Evolutionary conservation across 2,888 invertebrate genomes (phyloP), one percentile per base, ranked within the genome.

Genomic region (Pandemis heparana): DNA sequence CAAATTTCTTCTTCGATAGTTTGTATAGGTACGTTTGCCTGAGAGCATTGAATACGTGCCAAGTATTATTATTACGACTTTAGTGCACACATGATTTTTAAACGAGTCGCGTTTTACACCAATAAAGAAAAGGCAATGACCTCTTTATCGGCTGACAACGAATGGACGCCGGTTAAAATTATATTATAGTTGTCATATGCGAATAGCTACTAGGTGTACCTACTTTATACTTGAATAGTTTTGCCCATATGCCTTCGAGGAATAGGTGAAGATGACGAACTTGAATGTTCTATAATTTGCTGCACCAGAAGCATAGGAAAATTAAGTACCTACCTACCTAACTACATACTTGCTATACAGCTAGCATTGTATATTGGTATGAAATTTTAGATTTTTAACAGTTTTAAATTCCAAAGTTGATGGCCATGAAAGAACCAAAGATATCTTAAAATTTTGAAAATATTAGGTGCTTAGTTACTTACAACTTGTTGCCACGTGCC

Each of bases 121-220:
- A 39, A 23, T 18, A 60, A 61, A 56, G 70, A 61, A 73, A 65
- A 12, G 65, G 65, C 65, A 65, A 74, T 70, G 74, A 75, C 73
- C 74, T 70, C 70, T 70, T 56, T 62, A 90, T 87, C 87, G 91
- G 87, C 91, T 90, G 91, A 92, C 91, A 92, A 86, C 81, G 51
- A 73, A 48, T 64, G 43, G 61, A 68, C 63, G 56, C 63, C 46
- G 56, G 68, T 63, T 56, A 56, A 5, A 56, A 16, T n/a, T 51
- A 14, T 46, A 46, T 46, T 18, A 12, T 53, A 56, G 56, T 23
- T 56, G 12, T 23, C 6, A 12, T 56, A 23, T 23, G 56, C 56
- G 23, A 10, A 23, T 1, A 12, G 10, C 56, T 12, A 18, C 56
- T 53, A 18, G 51, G 6, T 3, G 51, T 46, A 46, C 10, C 23